These are phyloP conservation scores for Archaeoteleia sp. DNA, from an alignment of 2,888 invertebrate genomes.

Conservation along the genomic window DNA sequence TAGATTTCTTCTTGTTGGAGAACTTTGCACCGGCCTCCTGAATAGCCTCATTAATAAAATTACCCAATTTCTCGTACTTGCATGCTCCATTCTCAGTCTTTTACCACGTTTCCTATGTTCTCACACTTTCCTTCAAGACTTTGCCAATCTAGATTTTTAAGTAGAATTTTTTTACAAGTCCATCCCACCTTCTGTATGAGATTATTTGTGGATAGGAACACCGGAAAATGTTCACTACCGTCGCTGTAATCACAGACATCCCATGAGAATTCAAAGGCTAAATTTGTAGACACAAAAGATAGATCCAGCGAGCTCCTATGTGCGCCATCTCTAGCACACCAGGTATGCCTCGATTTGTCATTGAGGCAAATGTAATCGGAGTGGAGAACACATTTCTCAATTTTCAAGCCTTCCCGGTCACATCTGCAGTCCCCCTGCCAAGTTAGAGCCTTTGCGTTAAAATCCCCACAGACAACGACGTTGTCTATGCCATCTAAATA, in stretches of 20 bases:
- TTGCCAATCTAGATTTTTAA: slow-evolving; percentile 2
- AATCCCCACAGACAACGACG: slow-evolving; percentile 13
- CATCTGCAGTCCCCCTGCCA: neutral
- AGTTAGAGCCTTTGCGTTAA: slow-evolving; percentile 13
- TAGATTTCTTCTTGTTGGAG: neutral
- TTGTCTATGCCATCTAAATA: neutral
- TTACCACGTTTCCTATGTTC: neutral
- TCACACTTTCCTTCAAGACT: neutral
- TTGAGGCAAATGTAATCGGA: slow-evolving; percentile 26
- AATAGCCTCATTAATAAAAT: neutral
- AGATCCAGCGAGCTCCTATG: slow-evolving; percentile 9
- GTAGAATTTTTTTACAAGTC: neutral
- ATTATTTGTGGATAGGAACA: neutral
- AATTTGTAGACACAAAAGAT: neutral
- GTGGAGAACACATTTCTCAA: neutral
- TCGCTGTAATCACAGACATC: neutral
- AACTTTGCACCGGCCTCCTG: neutral
- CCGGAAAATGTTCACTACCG: slow-evolving; percentile 20
- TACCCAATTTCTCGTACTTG: neutral
- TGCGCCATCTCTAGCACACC: slow-evolving; percentile 7
- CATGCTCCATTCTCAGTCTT: neutral
- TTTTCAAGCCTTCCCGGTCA: slow-evolving; percentile 3
- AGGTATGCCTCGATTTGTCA: neutral
- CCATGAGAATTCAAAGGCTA: slow-evolving; percentile 2
- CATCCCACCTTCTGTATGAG: neutral